These are phyloP conservation scores for Fragum whitleyi DNA, from an alignment of 2,888 invertebrate genomes.

Conservation along the genomic window DNA sequence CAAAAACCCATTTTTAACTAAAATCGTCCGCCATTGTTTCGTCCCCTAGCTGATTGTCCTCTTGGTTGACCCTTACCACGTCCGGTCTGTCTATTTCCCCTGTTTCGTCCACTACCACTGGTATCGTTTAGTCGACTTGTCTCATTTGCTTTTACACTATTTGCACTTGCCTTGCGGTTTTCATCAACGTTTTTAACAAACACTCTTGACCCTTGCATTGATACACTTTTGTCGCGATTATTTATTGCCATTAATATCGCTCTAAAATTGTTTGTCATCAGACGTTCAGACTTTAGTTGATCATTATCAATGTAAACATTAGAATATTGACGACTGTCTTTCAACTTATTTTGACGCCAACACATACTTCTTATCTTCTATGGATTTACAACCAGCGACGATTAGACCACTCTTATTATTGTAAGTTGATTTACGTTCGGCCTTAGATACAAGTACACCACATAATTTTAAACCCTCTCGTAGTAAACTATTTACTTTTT, in stretches of 20 bases:
- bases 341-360: background rate
- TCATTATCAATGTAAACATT: conserved; percentile 6
- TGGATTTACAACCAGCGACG: background rate
- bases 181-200: background rate
- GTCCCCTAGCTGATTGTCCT: too few species aligned
- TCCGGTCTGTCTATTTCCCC: too few species aligned
- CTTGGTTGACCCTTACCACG: too few species aligned
- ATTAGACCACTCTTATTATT: background rate
- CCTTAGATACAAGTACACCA: background rate
- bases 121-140: too few species aligned
- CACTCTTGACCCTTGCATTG: conserved; percentile 2
- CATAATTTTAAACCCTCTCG: conserved; percentile 4
- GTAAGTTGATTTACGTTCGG: conserved; percentile 4
- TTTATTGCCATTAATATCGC: background rate
- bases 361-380: background rate
- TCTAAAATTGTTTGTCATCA: conserved; percentile 2
- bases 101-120: too few species aligned
- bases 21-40: too few species aligned
- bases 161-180: background rate
- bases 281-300: background rate
- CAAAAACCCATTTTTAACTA: too few species aligned
- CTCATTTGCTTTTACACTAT: background rate
- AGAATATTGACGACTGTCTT: background rate
- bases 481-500: background rate
- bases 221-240: background rate